Evolutionary conservation across 2,113 vertebrate species (phyloP), one percentile per base, ranked within the genome.

Genomic region (Sprattus sprattus): DNA sequence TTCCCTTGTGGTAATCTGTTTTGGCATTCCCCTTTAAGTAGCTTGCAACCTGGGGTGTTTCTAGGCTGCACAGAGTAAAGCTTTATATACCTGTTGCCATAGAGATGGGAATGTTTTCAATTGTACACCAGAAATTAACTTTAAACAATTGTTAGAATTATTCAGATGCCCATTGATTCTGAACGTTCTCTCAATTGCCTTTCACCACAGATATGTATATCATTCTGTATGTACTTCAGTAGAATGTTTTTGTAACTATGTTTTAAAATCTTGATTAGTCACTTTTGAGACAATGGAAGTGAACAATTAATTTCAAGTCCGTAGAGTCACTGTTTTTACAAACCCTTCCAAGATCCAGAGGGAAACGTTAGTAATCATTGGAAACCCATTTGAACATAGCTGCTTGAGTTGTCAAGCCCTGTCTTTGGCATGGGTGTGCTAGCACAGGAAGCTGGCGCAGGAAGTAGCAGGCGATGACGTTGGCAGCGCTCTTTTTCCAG

Each of bases 401-500:
- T 54, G 11, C 52, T 54, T 71, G 28, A 71, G 22, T 28, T 11
- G 32, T 15, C 13, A 15, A 78, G 71, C 28, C 28, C 39, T 39
- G 39, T 39, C 39, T 39, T 39, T 39, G 39, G 39, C 39, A 39
- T 39, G 39, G 39, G 39, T 39, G 39, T 39, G 39, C 39, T 39
- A 39, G 39, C 39, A 39, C 39, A 39, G 39, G 39, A 39, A 39
- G 39, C 6, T 11, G 15, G 22, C 50, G 11, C 20, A 82, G 28
- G 81, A 50, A 13, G 6, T 60, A 10, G 44, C 3, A 45, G 83
- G 39, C 54, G 81, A 81, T 90, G 82, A 94, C 86, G 88, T 90
- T 52, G 81, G 89, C 91, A 91, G 89, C 93, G 88, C 94, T 94
- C 94, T 94, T 95, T 93, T 94, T 93, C 84, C 96, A 99, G 98